A percentile compares a stretch with the other conserved stretches of the same genome.
Evolutionary conservation across 2,113 vertebrate genomes (phyloP).

Genomic region (Circaetus gallicus): DNA sequence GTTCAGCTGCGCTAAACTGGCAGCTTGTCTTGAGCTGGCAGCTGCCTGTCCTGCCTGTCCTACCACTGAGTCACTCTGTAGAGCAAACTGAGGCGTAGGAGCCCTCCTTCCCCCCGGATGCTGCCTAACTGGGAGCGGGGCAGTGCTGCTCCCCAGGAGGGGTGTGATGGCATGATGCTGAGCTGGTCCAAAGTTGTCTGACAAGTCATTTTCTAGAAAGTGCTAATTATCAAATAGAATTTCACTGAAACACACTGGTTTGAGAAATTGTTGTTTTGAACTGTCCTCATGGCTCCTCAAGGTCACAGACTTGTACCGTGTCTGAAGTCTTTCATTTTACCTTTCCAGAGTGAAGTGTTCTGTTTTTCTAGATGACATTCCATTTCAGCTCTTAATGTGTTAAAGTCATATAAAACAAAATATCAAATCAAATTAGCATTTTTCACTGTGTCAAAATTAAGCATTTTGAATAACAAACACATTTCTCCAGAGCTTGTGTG

Average conservation of each 20-base stretch:
- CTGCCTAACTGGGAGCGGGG: neutral
- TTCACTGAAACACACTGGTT: neutral
- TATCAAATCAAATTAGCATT: neutral
- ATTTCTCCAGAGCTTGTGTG: neutral
- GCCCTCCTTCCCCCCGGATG: accelerated
- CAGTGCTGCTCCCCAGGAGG: neutral
- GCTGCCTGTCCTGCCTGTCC: neutral
- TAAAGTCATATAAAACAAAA: neutral
- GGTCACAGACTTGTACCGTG: accelerated
- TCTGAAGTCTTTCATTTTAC: neutral
- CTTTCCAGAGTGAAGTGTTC: neutral
- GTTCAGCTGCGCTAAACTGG: neutral
- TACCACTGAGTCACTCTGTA: neutral
- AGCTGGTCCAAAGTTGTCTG: neutral
- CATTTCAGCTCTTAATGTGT: neutral
- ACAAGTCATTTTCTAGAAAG: neutral
- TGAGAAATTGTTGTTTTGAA: neutral
- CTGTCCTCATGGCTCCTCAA: neutral
- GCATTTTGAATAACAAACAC: neutral
- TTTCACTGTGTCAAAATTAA: neutral
- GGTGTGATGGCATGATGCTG: neutral
- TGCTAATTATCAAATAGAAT: neutral
- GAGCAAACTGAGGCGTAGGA: accelerated
- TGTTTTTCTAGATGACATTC: neutral
- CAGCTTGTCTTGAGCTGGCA: neutral